These are phyloP conservation scores for Ptilonorhynchus violaceus DNA, from an alignment of 2,113 vertebrate species.

Conservation along the genomic window DNA sequence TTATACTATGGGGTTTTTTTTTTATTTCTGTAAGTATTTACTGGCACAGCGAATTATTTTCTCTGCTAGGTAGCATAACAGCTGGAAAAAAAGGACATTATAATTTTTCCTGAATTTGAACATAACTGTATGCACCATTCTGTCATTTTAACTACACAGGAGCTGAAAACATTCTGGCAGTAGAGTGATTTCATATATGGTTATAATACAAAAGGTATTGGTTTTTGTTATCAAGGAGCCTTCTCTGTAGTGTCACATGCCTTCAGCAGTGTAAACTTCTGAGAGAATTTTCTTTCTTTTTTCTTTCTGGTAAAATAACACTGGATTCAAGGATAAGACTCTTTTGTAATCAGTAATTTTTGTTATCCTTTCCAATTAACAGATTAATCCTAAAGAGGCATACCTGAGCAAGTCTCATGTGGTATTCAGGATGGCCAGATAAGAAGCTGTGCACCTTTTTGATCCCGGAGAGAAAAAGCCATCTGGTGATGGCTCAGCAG, in stretches of 20 bases:
- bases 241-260: background rate
- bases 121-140: background rate
- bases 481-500: background rate
- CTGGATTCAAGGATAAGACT: background rate
- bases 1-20: background rate
- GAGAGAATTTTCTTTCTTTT: background rate
- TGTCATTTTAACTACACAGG: background rate
- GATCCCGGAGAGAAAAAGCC: background rate
- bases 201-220: background rate
- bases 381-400: background rate
- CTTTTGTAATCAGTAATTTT: background rate
- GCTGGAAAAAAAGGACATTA: background rate
- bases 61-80: background rate
- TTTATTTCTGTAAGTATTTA: background rate
- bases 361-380: background rate
- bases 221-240: background rate
- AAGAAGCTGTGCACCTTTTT: background rate
- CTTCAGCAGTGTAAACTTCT: background rate
- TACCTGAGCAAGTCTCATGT: background rate
- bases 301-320: background rate
- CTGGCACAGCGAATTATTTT: background rate
- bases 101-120: background rate
- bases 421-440: background rate
- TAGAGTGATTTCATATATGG: rapidly evolving
- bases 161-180: background rate